Percentiles rank a stretch among this genome's conserved stretches.
Evolutionary conservation across 2,113 vertebrate genomes (phyloP).

Genomic region (Leuciscus idus): DNA sequence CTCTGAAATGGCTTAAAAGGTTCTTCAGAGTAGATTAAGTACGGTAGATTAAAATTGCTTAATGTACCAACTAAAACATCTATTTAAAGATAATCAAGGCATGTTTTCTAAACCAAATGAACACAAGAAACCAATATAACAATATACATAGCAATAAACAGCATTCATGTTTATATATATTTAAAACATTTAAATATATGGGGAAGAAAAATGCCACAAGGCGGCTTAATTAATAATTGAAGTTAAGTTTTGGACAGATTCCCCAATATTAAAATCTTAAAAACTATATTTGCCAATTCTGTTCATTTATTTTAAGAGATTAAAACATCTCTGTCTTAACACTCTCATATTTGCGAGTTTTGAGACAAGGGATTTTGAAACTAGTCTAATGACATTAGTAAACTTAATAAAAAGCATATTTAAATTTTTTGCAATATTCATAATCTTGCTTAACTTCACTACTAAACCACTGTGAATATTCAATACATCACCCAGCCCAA

Average conservation of each 20-base stretch:
- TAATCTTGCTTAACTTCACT: not conserved
- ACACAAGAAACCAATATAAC: not conserved
- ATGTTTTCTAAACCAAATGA: too few relatives aligned
- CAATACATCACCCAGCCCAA: not conserved
- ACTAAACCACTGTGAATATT: not conserved
- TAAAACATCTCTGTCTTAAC: not conserved
- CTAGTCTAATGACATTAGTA: not conserved
- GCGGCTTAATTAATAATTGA: not conserved
- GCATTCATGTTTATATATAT: too few relatives aligned
- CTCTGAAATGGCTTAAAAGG: not conserved
- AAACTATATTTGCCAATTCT: not conserved
- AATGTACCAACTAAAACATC: not conserved
- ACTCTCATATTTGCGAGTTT: not conserved
- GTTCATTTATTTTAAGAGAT: not conserved
- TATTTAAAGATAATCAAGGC: too few relatives aligned
- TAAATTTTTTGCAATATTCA: not conserved
- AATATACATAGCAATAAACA: not conserved
- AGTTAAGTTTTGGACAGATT: not conserved
- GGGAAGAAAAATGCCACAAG: not conserved
- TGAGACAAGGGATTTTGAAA: not conserved
- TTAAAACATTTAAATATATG: too few relatives aligned
- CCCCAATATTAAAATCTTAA: not conserved
- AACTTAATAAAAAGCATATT: not conserved
- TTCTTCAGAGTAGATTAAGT: not conserved
- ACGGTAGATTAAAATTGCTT: not conserved